Evolutionary conservation across 2,797 vertebrate species (phyloP).

Genomic region (Clarias fuscus): DNA sequence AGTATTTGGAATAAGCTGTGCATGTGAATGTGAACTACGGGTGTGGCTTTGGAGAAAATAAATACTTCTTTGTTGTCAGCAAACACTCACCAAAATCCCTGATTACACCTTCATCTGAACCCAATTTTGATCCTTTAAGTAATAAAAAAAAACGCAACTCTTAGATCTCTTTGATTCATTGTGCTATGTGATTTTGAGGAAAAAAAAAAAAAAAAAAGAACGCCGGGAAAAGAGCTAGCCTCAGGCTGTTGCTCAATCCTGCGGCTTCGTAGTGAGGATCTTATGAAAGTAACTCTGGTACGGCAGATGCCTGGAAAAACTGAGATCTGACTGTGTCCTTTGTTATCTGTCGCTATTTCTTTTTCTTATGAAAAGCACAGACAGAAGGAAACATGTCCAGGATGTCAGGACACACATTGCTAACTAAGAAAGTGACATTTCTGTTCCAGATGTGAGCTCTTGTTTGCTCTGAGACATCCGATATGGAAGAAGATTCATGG

Average conservation of each 20-base stretch:
- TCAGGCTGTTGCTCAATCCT: neutral
- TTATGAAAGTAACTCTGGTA: neutral
- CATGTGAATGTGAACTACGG: neutral
- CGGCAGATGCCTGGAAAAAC: neutral
- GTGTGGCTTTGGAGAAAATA: neutral
- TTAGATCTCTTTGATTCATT: neutral
- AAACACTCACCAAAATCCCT: neutral
- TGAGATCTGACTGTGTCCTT: neutral
- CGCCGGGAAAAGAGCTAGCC: neutral
- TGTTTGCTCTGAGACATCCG: neutral
- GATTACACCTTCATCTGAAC: neutral
- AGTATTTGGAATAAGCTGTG: too few relatives aligned
- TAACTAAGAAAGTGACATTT: neutral
- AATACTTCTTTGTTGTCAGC: too few relatives aligned
- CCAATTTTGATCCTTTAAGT: neutral
- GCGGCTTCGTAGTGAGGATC: neutral
- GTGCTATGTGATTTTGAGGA: neutral
- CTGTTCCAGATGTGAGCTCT: neutral
- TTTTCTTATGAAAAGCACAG: constrained; percentile 9
- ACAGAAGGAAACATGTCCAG: constrained; percentile 28
- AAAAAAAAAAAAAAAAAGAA: too few relatives aligned
- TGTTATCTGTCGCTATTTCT: constrained; percentile 18
- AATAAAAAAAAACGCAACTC: neutral
- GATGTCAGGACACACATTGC: constrained; percentile 25
- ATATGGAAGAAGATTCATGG: constrained; percentile 2